Base-by-base conservation (phyloP, 2,113 vertebrate genomes). In the Neopipo cinnamomea region DNA sequence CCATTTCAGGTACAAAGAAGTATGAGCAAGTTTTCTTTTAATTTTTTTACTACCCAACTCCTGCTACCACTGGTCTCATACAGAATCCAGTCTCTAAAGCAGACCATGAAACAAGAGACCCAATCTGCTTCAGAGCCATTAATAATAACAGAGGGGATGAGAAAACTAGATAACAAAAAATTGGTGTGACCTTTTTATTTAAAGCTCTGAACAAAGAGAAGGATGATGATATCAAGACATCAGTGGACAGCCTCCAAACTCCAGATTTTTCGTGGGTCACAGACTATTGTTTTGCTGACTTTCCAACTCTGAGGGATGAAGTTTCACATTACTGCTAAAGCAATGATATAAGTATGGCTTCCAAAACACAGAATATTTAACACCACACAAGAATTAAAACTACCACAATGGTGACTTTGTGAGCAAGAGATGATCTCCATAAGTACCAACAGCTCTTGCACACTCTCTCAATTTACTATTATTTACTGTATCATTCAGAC, bases 151-250 rank as follows among this genome's bases (percentile, higher is more conserved):
- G 59, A 67, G 19, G 50, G 63, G 70, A 88, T 67, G 82, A 84
- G 42, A 55, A 80, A 90, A 73, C 17, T 13, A 73, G 79, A 72
- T 52, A 59, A 96, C 58, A 46, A 70, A 71, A 73, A 91, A 86
- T 25, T 44, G 56, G 20, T 28, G 85, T 70, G 75, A 88, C 75
- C 63, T 90, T 85, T 87, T 68, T 46, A 83, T 77, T 77, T 59
- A 77, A 91, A 88, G 75, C 67, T 71, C 81, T 79, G 74, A 91
- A 88, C 59, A 94, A 89, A 95, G 89, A n/a, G n/a, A 83, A 49
- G 6, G 46, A 37, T 63, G 82, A 85, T 74, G 85, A 8, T 24
- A 62, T 28, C 75, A 59, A 72, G 55, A 67, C 55, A 88, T 39
- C 63, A 19, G 16, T 25, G 78, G 88, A 66, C 75, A 80, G 82